Evolutionary conservation across 2,888 invertebrate genomes (phyloP).

Genomic region (Nomada fabriciana): DNA sequence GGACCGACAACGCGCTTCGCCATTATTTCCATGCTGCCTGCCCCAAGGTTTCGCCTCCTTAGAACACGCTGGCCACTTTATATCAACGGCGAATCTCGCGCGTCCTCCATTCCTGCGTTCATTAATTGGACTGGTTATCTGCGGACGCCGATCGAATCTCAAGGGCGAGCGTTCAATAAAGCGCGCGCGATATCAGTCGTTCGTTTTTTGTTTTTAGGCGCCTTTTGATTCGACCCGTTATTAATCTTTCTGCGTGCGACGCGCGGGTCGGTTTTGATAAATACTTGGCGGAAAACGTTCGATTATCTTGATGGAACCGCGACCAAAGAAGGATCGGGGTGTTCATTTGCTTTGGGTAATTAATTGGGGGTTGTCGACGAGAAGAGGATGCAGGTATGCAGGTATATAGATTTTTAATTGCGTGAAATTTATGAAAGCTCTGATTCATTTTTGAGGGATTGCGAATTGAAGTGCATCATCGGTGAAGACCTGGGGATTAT

Average conservation of each 20-base stretch:
- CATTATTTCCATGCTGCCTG: conserved; percentile 58
- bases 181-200: conserved; percentile 47
- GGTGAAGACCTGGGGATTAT: too few species aligned
- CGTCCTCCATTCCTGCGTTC: conserved; percentile 41
- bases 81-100: conserved; percentile 63
- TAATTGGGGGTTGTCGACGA: not conserved
- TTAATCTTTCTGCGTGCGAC: conserved; percentile 51
- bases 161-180: conserved; percentile 52
- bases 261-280: conserved; percentile 38
- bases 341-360: conserved; percentile 11
- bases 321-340: not conserved
- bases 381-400: not conserved
- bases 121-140: conserved; percentile 71
- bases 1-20: conserved; percentile 26
- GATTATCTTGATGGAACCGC: conserved; percentile 35
- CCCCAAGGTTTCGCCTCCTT: conserved; percentile 34
- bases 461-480: too few species aligned
- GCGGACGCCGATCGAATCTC: conserved; percentile 55
- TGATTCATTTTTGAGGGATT: too few species aligned
- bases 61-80: conserved; percentile 20
- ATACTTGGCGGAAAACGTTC: conserved; percentile 34
- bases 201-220: conserved; percentile 33
- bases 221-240: conserved; percentile 38
- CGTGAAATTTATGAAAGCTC: too few species aligned
- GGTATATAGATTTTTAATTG: not conserved